These are phyloP conservation scores for Xerus rutilus DNA, from an alignment of 2,797 vertebrate genomes.

Conservation along the genomic window DNA sequence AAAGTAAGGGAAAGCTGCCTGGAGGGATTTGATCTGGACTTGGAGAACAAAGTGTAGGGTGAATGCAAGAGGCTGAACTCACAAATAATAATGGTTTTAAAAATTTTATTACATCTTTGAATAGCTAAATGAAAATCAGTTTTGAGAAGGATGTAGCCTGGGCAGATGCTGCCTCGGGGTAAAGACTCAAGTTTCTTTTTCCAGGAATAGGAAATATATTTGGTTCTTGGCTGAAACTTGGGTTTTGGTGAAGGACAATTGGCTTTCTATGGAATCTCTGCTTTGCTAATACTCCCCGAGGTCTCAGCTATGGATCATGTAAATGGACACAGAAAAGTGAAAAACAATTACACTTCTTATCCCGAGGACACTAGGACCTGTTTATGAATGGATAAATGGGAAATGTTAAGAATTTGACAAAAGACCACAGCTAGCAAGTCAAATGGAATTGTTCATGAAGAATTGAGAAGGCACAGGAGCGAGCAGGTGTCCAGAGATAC, in stretches of 20 bases:
- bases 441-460: background rate
- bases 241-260: constrained; percentile 22
- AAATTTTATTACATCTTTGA: constrained; percentile 54
- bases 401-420: constrained; percentile 24
- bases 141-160: background rate
- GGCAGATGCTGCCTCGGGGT: constrained; percentile 2
- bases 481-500: background rate
- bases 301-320: background rate
- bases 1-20: background rate
- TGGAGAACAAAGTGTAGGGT: background rate
- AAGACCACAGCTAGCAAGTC: background rate
- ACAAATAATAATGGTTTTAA: constrained; percentile 18
- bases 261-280: background rate
- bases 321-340: background rate
- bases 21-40: constrained; percentile 13
- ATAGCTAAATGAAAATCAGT: constrained; percentile 55
- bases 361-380: constrained; percentile 3
- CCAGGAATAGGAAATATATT: constrained; percentile 32
- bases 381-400: constrained; percentile 53
- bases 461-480: background rate
- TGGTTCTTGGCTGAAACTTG: background rate
- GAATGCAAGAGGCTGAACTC: background rate
- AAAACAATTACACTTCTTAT: constrained; percentile 20
- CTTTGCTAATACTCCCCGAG: background rate
- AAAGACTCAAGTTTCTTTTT: background rate